A percentile compares a stretch with the other conserved stretches of the same genome.
Evolutionary conservation across 2,797 vertebrate genomes (phyloP).

Genomic region (Oreortyx pictus): DNA sequence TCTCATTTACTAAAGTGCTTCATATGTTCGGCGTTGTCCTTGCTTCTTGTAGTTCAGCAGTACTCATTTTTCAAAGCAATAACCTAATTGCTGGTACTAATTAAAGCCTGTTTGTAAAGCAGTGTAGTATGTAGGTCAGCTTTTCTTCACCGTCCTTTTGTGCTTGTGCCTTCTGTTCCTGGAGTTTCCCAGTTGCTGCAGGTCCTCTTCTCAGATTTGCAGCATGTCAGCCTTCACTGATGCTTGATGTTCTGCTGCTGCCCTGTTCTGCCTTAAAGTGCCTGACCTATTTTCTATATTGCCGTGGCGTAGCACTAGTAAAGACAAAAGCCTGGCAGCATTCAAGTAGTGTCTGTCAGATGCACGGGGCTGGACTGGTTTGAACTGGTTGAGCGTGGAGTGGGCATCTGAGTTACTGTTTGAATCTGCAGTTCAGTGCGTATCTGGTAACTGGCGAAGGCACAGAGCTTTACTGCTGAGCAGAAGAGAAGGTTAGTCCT

Average conservation of each 20-base stretch:
- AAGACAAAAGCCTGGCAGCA: not conserved
- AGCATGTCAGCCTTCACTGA: not conserved
- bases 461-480: not conserved
- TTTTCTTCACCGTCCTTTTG: slow-evolving; percentile 53
- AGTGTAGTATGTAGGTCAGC: slow-evolving; percentile 60
- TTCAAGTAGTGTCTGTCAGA: not conserved
- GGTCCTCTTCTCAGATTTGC: slow-evolving; percentile 3
- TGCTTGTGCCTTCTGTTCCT: slow-evolving; percentile 12
- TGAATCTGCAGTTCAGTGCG: not conserved
- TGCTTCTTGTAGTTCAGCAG: slow-evolving; percentile 41
- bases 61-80: slow-evolving; percentile 49
- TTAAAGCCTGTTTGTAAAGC: slow-evolving; percentile 38
- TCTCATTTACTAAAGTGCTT: slow-evolving; percentile 10
- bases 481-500: not conserved
- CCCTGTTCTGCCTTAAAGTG: not conserved
- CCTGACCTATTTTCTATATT: not conserved
- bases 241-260: not conserved
- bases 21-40: slow-evolving; percentile 11
- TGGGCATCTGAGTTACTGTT: not conserved
- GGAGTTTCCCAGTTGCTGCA: slow-evolving; percentile 21
- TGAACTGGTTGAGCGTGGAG: not conserved
- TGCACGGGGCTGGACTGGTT: not conserved
- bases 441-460: not conserved
- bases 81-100: slow-evolving; percentile 67
- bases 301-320: not conserved